Percentiles rank a stretch among this genome's conserved stretches.
These are phyloP conservation scores for Trichoplusia ni DNA, from an alignment of 1,140 invertebrate species.

Conservation along the genomic window DNA sequence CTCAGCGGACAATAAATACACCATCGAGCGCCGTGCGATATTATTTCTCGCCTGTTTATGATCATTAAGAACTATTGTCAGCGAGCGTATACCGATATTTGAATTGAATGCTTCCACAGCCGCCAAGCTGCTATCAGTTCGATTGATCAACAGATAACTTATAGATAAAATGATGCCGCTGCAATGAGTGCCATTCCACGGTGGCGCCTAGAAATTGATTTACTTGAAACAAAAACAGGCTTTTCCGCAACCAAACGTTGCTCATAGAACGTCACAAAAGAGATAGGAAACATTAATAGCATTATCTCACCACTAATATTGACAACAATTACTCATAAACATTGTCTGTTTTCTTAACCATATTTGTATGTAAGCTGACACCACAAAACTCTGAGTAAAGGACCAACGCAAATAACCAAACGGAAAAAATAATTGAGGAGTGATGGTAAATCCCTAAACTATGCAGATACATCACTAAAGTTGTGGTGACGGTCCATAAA, in stretches of 20 bases:
- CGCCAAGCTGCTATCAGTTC: constrained; percentile 58
- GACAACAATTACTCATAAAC: constrained; percentile 39
- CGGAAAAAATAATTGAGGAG: background rate
- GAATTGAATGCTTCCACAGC: constrained; percentile 70
- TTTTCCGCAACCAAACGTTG: background rate
- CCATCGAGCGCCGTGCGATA: constrained; percentile 68
- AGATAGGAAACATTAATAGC: background rate
- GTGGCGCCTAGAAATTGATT: constrained; percentile 19
- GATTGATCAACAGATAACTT: constrained; percentile 67
- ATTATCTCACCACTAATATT: constrained; percentile 7
- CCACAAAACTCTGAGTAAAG: background rate
- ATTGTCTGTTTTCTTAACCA: constrained; percentile 2
- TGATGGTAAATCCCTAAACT: constrained; percentile 47
- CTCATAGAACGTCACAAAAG: background rate
- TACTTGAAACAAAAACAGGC: background rate
- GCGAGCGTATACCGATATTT: constrained; percentile 64
- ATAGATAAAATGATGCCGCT: constrained; percentile 20
- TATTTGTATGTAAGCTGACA: constrained; percentile 4
- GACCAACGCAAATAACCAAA: background rate
- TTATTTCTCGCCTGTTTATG: constrained; percentile 72
- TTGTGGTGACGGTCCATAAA: constrained; percentile 55
- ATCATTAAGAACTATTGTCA: constrained; percentile 77
- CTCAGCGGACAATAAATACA: constrained; percentile 72
- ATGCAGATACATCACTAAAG: constrained; percentile 30
- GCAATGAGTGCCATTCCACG: constrained; percentile 25